Conservation (phyloP, 2,113 vertebrate species). For the Silurus glanis region DNA sequence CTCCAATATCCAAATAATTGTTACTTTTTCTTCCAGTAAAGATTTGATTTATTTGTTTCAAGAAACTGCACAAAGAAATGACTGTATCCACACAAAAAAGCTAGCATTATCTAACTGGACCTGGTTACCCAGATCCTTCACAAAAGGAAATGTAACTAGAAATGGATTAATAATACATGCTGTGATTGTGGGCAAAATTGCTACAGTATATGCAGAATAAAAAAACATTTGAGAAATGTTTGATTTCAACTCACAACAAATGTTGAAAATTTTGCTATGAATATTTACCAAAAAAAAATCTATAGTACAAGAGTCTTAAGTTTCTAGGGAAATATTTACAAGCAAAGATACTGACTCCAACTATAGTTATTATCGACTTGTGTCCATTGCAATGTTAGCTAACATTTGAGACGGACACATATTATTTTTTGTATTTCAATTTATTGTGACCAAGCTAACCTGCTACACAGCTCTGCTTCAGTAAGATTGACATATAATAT, state of each 20-base stretch:
- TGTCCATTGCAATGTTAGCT: neutral
- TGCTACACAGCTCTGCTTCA: neutral
- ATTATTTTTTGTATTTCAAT: too few species aligned
- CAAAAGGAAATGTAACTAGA: neutral
- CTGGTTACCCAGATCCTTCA: neutral
- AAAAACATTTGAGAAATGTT: neutral
- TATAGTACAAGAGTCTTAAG: too few species aligned
- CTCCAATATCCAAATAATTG: slow-evolving; percentile 81
- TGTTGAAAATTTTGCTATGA: neutral
- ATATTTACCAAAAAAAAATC: neutral
- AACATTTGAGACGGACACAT: neutral
- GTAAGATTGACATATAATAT: neutral
- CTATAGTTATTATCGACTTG: neutral
- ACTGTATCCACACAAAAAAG: neutral
- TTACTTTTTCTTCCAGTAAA: slow-evolving; percentile 80
- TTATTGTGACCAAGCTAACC: neutral
- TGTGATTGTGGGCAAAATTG: neutral
- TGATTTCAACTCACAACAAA: neutral
- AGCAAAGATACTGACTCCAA: neutral
- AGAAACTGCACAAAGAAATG: neutral
- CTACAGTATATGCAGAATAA: neutral
- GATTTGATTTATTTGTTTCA: slow-evolving; percentile 67
- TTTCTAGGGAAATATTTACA: neutral
- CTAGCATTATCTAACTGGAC: neutral
- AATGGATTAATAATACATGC: neutral